Base-by-base conservation (phyloP, 2,888 invertebrate genomes). In the Tinea pellionella region DNA sequence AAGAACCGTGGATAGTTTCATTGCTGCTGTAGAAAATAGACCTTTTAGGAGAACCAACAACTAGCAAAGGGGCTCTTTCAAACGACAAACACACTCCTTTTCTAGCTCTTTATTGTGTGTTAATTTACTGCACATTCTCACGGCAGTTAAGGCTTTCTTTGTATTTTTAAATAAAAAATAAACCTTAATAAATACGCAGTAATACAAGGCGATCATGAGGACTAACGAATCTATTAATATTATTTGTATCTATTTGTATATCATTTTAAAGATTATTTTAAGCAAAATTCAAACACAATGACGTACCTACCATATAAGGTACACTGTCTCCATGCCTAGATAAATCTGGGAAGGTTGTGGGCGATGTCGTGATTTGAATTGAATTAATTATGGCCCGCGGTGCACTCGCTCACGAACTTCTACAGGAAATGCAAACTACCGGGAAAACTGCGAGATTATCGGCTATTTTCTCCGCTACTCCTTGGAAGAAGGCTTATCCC, bases 351-450 rank as follows among this genome's bases (percentile, higher is more conserved):
- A 71, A 71, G 68, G 71, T 75, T 74, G 80, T 79, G 77, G 82
- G 78, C 78, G 78, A 77, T 78, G 79, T 69, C 69, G 69, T 83
- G 84, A 81, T 83, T 83, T 80, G 78, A 84, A 81, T 81, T 77
- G 78, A 79, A 83, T 83, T 80, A 84, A 82, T 82, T 81, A 83
- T 78, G 75, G 78, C 75, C 69, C 71, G 68, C 62, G 65, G 68
- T 67, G 70, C 68, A 69, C 69, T 74, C 65, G 71, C 72, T 78
- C 78, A 78, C 78, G 75, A 80, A 75, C 69, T 74, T 63, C 68
- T 68, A 69, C 72, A 77, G 74, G 73, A 81, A 78, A 81, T 77
- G 75, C 73, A 75, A 80, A 80, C 71, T 69, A 66, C 65, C 63
- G 62, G 64, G 68, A 78, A 78, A 79, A 80, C 75, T 73, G 72